phyloP scores from a whole-genome alignment of 2,113 vertebrate species.

The Bostrychus sinensis region DNA sequence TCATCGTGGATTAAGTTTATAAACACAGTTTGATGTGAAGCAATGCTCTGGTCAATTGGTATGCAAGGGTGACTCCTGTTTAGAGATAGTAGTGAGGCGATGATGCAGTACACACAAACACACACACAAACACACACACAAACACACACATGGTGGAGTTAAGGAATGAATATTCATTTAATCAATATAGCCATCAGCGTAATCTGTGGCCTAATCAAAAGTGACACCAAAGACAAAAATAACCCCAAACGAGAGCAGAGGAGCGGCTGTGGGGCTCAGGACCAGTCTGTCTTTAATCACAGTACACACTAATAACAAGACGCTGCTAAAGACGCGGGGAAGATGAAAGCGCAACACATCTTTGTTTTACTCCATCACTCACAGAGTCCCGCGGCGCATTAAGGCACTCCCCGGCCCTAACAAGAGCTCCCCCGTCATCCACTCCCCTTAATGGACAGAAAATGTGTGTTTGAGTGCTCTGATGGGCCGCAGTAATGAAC shows the following conservation, averaged over 20 bases:
- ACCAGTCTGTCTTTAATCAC: constrained; percentile 52
- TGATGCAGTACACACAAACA: too few relatives aligned
- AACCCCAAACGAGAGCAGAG: neutral
- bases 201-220: constrained; percentile 35
- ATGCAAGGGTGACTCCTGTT: neutral
- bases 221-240: neutral
- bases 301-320: constrained; percentile 56
- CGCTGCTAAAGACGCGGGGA: constrained; percentile 44
- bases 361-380: constrained; percentile 60
- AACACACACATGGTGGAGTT: neutral
- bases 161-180: constrained; percentile 35
- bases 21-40: too few relatives aligned
- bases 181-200: constrained; percentile 29
- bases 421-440: constrained; percentile 50
- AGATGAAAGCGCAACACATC: constrained; percentile 43
- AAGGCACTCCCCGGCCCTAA: constrained; percentile 49
- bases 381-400: constrained; percentile 57
- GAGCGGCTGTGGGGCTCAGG: constrained; percentile 43
- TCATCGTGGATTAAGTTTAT: too few relatives aligned
- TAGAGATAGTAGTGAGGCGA: neutral
- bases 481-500: neutral
- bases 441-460: constrained; percentile 49
- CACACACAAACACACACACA: neutral
- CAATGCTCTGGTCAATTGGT: neutral
- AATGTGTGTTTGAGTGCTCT: constrained; percentile 33